A percentile compares a stretch with the other conserved stretches of the same genome.
phyloP scores from a whole-genome alignment of 2,888 invertebrate genomes.

The Yponomeuta cagnagella region DNA sequence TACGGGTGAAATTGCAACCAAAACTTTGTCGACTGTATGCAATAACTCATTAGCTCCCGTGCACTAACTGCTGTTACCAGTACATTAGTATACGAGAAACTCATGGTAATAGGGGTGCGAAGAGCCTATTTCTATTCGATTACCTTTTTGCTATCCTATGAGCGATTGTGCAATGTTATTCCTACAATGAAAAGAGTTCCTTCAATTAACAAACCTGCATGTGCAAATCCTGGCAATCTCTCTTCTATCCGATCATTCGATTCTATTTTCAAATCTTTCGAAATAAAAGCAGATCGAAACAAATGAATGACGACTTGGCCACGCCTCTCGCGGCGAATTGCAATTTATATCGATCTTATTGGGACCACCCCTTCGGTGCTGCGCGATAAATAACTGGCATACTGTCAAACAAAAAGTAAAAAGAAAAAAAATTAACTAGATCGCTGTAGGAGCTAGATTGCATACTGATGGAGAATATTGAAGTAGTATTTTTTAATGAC shows the following conservation, averaged over 20 bases:
- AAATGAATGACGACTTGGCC: slow-evolving; percentile 1
- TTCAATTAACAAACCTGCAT: neutral
- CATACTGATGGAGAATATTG: neutral
- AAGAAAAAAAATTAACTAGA: neutral
- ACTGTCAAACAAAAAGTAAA: neutral
- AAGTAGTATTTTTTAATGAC: neutral
- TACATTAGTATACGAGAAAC: no score
- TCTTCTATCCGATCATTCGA: neutral
- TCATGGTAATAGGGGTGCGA: no score
- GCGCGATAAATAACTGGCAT: slow-evolving; percentile 32
- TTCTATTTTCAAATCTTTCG: neutral
- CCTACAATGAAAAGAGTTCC: neutral
- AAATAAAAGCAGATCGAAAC: neutral
- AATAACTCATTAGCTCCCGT: no score
- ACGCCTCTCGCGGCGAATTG: slow-evolving; percentile 32
- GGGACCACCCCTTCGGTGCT: slow-evolving; percentile 53
- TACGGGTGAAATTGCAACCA: no score
- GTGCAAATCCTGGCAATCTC: neutral
- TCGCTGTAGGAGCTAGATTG: neutral
- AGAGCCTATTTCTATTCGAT: no score
- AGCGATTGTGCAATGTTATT: no score
- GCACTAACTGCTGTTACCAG: no score
- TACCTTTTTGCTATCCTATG: no score
- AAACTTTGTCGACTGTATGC: no score
- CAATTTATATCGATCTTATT: slow-evolving; percentile 53